phyloP scores from a whole-genome alignment of 2,797 vertebrate genomes.

The Salmo trutta region DNA sequence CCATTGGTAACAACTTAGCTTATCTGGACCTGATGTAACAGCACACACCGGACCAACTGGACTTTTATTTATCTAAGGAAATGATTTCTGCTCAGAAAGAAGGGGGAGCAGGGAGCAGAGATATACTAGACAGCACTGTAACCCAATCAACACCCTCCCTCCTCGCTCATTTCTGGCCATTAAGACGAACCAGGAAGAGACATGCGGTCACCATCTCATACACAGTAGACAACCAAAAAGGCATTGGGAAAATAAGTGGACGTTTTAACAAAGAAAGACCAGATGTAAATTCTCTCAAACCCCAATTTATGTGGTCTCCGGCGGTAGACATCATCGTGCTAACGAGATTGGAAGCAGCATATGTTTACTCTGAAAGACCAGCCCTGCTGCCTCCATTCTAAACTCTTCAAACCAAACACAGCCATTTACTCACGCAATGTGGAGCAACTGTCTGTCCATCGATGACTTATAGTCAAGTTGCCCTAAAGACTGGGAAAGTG shows the following conservation, averaged over 20 bases:
- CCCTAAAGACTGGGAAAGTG: not conserved
- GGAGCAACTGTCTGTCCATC: not conserved
- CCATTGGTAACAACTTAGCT: conserved; percentile 34
- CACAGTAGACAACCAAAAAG: conserved; percentile 13
- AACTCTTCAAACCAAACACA: conserved; percentile 7
- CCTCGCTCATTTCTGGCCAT: conserved; percentile 17
- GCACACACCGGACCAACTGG: conserved; percentile 37
- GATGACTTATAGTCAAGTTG: conserved; percentile 9
- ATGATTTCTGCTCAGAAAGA: conserved; percentile 46
- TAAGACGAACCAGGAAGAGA: conserved; percentile 21
- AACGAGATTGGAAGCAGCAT: conserved; percentile 25
- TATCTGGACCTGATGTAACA: conserved; percentile 59
- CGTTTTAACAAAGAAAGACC: conserved; percentile 10
- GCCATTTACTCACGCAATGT: conserved; percentile 4
- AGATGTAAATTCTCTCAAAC: conserved; percentile 18
- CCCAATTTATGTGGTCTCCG: conserved; percentile 20
- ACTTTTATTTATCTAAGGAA: conserved; percentile 56
- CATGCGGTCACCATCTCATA: not conserved
- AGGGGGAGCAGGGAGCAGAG: conserved; percentile 11
- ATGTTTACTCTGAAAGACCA: conserved; percentile 23
- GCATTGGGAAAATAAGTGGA: not conserved
- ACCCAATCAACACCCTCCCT: conserved; percentile 23
- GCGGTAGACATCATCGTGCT: conserved; percentile 9
- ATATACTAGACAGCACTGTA: not conserved
- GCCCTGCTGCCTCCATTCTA: not conserved